Evolutionary conservation across 1,140 invertebrate genomes (phyloP).

Genomic region (Aphaenogaster floridana): DNA sequence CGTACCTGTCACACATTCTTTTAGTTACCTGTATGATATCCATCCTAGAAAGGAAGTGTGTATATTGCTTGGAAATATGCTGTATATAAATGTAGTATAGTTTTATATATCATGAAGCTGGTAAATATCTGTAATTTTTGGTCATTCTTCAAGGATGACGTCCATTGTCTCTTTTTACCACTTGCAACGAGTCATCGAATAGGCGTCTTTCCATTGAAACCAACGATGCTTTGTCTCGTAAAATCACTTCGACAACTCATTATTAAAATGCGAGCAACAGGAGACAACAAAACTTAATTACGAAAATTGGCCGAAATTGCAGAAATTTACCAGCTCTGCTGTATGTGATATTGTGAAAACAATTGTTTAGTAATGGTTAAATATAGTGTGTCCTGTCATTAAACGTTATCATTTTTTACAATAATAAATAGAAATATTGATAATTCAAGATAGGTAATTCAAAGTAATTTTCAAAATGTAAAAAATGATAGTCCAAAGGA

Average conservation of each 20-base stretch:
- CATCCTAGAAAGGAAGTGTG: not conserved
- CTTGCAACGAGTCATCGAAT: not conserved
- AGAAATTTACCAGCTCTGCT: not conserved
- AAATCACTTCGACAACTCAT: not conserved
- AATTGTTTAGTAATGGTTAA: not conserved
- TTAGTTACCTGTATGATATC: not conserved
- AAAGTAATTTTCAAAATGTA: not conserved
- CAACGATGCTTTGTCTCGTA: not conserved
- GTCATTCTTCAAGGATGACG: not conserved
- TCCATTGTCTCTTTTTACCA: not conserved
- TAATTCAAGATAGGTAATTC: not conserved
- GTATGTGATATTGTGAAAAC: not conserved
- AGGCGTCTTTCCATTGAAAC: not conserved
- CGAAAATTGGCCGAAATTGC: not conserved
- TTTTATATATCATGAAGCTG: not conserved
- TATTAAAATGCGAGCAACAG: not conserved
- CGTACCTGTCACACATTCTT: slow-evolving; percentile 7
- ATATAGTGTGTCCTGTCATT: not conserved
- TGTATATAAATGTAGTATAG: slow-evolving; percentile 17
- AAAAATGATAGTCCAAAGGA: not conserved
- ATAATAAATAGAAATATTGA: not conserved
- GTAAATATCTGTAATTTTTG: not conserved
- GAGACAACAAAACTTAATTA: not conserved
- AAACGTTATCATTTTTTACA: slow-evolving; percentile 7
- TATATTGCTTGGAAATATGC: not conserved